Percentiles rank a stretch among this genome's conserved stretches.
Evolutionary conservation across 2,113 vertebrate species (phyloP).

Genomic region (Gymnorhina tibicen): DNA sequence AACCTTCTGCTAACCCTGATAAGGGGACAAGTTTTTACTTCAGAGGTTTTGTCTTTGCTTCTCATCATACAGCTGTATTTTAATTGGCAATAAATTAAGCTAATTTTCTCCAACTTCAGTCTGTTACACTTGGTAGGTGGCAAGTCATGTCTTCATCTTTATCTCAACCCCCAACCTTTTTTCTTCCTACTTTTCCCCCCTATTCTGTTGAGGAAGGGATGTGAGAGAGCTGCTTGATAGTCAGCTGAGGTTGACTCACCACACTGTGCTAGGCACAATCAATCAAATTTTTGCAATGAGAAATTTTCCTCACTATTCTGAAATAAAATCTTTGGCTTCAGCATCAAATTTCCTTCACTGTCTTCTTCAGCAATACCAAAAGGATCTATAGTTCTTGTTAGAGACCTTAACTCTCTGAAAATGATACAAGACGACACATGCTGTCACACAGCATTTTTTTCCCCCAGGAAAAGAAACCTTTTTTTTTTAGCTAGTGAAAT

Average conservation of each 20-base stretch:
- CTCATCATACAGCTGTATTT: not conserved
- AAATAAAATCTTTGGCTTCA: not conserved
- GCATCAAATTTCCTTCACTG: not conserved
- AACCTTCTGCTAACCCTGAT: not conserved
- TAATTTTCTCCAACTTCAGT: not conserved
- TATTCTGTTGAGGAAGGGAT: not conserved
- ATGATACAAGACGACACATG: not conserved
- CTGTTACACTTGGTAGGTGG: not conserved
- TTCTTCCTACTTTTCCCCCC: not conserved
- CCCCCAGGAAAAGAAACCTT: not conserved
- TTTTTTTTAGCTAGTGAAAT: not conserved
- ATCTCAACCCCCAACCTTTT: not conserved
- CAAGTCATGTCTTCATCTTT: not conserved
- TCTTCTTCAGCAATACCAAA: not conserved
- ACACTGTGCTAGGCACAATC: not conserved
- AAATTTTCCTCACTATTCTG: not conserved
- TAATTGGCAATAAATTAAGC: not conserved
- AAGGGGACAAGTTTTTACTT: not conserved
- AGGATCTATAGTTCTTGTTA: not conserved
- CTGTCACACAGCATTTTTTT: not conserved
- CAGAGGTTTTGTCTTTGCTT: not conserved
- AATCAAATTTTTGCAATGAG: not conserved
- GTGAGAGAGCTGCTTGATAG: not conserved
- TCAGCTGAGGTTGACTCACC: not conserved
- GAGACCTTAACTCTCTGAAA: not conserved